Evolutionary conservation across 2,113 vertebrate species (phyloP).

Genomic region (Pleuronectes platessa): DNA sequence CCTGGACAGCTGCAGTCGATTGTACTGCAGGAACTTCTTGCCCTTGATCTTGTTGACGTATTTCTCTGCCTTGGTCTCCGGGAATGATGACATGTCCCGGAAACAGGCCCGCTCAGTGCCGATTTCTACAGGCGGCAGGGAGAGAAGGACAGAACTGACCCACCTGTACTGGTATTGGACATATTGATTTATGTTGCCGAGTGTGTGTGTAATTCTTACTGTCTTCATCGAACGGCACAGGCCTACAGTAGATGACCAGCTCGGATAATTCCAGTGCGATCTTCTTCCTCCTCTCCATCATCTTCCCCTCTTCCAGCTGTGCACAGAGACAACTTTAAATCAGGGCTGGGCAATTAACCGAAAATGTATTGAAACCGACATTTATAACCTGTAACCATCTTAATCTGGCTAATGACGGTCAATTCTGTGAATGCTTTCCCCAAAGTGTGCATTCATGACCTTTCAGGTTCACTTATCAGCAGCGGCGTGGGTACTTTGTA

Average conservation of each 20-base stretch:
- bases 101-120: constrained; percentile 96
- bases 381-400: too few species aligned
- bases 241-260: constrained; percentile 96
- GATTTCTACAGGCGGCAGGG: constrained; percentile 84
- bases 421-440: too few species aligned
- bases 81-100: constrained; percentile 98
- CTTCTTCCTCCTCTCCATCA: constrained; percentile 99
- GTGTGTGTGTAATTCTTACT: constrained; percentile 83
- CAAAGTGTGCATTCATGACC: too few species aligned
- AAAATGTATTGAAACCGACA: too few species aligned
- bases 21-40: constrained; percentile 98
- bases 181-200: not conserved
- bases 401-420: too few species aligned
- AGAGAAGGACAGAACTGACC: not conserved
- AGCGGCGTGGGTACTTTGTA: too few species aligned
- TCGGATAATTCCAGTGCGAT: constrained; percentile 97
- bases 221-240: constrained; percentile 98
- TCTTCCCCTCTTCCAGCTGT: constrained; percentile 96
- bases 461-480: too few species aligned
- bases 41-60: constrained; percentile 97
- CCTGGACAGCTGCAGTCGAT: constrained; percentile 95
- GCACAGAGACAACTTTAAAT: constrained; percentile 8
- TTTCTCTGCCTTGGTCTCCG: constrained; percentile 97
- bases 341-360: too few species aligned
- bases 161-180: not conserved